Base-by-base conservation (phyloP, 1,140 invertebrate genomes). In the Microplitis demolitor region DNA sequence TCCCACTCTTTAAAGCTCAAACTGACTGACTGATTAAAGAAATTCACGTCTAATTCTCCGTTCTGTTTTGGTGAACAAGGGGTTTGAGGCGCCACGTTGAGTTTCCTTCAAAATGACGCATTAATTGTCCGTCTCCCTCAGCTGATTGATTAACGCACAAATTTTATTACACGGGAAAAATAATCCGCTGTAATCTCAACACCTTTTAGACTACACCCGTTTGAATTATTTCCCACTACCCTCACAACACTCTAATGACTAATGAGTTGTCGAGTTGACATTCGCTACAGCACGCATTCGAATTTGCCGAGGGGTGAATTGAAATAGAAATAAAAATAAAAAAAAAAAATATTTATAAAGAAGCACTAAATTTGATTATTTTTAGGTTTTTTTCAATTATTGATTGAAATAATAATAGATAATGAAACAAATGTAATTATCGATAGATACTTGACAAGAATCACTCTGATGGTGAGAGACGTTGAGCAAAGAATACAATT, bases 21-120 rank as follows among this genome's bases (percentile, higher is more conserved):
- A 33, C 16, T 31, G 56, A 24, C 56, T 82, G 81, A 82, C 81
- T 82, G 81, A 82, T 82, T 82, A 81, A 82, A 82, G 78, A 82
- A 80, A 80, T 80, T 77, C 76, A 77, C 75, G 80, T 82, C 76
- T 76, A 78, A 77, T 77, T 76, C 72, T 61, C 60, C 63, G 63
- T n/a, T n/a, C n/a, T n/a, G 74, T 71, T 72, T 68, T 24, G 24
- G 24, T 24, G 24, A 24, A 2, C 24, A 24, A 74, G 37, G 51
- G 35, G 31, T 33, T 69, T 50, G 24, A 69, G n/a, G 50, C 24
- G 24, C 24, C 24, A 24, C 24, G 62, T 13, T 3, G n/a, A 60
- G 78, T 72, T 74, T 73, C 79, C 78, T 76, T 81, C 81, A 81
- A 81, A 80, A 79, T 71, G 74, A 75, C 66, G 72, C 75, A 76